These are phyloP conservation scores for Rhynchotus rufescens DNA, from an alignment of 2,797 vertebrate genomes.

Conservation along the genomic window DNA sequence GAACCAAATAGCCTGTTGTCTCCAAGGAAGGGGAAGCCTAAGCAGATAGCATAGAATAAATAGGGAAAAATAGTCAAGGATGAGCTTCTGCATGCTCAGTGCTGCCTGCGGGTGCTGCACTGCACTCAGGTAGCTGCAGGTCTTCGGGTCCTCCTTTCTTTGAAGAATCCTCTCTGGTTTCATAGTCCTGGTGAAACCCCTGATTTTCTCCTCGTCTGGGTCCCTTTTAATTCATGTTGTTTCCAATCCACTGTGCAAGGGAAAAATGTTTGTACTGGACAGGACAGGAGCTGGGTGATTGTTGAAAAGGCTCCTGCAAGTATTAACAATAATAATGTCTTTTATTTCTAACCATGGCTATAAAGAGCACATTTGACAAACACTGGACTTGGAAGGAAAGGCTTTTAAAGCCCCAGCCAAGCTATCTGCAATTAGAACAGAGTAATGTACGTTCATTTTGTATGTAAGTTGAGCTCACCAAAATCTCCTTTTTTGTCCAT, in stretches of 20 bases:
- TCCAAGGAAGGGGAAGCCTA: neutral
- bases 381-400: conserved; percentile 18
- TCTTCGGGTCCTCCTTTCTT: neutral
- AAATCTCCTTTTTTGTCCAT: conserved; percentile 57
- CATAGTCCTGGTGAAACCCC: neutral
- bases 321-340: neutral
- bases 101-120: neutral
- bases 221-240: neutral
- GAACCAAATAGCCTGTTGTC: neutral
- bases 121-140: neutral
- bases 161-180: neutral
- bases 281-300: neutral
- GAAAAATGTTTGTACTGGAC: neutral
- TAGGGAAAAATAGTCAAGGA: neutral
- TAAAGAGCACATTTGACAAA: conserved; percentile 19
- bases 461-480: conserved; percentile 31
- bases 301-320: conserved; percentile 4
- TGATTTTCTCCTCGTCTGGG: neutral
- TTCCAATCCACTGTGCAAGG: neutral
- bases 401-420: conserved; percentile 47
- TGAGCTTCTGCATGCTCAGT: neutral
- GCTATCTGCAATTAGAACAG: conserved; percentile 38
- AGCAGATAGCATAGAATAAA: neutral
- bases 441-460: conserved; percentile 53
- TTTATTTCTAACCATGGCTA: neutral